A percentile compares a stretch with the other conserved stretches of the same genome.
phyloP scores from a whole-genome alignment of 2,113 vertebrate genomes.

The Poeciliopsis prolifica region DNA sequence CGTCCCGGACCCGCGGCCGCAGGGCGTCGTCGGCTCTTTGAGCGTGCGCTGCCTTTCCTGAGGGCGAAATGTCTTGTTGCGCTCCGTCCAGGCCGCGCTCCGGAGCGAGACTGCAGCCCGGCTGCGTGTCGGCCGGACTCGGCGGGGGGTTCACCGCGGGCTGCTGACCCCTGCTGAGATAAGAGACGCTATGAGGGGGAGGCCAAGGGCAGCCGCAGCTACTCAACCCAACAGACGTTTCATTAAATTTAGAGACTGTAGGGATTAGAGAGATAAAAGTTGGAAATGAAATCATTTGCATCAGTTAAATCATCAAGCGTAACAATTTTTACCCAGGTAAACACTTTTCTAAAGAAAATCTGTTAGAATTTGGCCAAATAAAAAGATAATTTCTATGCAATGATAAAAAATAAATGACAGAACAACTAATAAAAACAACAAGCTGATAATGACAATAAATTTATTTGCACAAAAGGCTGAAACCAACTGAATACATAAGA shows the following conservation, averaged over 20 bases:
- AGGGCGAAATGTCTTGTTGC: conserved; percentile 24
- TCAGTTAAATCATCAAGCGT: not conserved
- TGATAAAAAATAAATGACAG: not conserved
- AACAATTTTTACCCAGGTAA: not conserved
- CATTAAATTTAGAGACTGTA: conserved; percentile 35
- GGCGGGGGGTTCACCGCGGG: conserved; percentile 29
- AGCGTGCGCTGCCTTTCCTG: not conserved
- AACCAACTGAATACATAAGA: no score
- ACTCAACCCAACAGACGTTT: conserved; percentile 7
- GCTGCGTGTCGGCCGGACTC: conserved; percentile 27
- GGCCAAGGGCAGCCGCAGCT: conserved; percentile 19
- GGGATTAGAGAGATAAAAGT: conserved; percentile 29
- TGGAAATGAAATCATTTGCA: not conserved
- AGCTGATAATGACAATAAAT: not conserved
- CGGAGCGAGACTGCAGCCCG: conserved; percentile 6
- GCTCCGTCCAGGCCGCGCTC: conserved; percentile 19
- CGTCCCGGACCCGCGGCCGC: not conserved
- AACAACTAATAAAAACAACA: not conserved
- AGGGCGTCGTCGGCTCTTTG: not conserved
- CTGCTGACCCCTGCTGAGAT: conserved; percentile 55
- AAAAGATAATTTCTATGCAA: not conserved
- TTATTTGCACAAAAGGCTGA: not conserved
- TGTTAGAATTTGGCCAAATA: not conserved
- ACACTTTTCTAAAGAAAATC: not conserved
- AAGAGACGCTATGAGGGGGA: conserved; percentile 42